These are phyloP conservation scores for Gopherus evgoodei DNA, from an alignment of 2,113 vertebrate species.

Conservation along the genomic window DNA sequence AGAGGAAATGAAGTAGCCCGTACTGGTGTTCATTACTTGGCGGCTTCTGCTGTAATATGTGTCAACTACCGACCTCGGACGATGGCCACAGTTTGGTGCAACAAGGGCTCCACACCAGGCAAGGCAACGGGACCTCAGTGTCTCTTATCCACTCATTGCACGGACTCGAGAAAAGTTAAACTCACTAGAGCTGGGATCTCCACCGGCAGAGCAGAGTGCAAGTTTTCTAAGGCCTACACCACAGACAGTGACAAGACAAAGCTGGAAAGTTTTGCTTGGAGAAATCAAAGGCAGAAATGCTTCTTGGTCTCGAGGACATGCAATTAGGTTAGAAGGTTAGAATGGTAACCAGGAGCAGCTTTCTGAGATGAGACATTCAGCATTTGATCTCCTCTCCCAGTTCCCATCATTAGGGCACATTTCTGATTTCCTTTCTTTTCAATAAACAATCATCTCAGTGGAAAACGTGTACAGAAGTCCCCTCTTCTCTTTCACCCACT, in stretches of 20 bases:
- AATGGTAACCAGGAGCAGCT: neutral
- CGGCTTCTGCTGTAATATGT: neutral
- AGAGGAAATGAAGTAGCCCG: neutral
- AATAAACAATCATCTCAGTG: neutral
- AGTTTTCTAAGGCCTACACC: neutral
- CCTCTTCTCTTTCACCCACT: neutral
- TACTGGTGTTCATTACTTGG: neutral
- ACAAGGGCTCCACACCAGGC: neutral
- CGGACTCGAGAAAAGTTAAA: neutral
- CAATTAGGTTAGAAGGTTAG: neutral
- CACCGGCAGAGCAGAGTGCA: neutral
- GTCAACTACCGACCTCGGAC: neutral
- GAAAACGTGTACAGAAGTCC: neutral
- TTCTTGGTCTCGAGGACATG: neutral
- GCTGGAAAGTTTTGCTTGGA: neutral
- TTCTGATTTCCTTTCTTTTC: no score
- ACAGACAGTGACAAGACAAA: neutral
- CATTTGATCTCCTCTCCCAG: neutral
- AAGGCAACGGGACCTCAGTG: neutral
- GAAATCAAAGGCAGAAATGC: neutral
- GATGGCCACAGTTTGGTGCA: neutral
- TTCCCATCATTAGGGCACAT: neutral
- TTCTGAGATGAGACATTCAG: neutral
- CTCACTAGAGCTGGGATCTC: neutral
- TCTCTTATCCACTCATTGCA: neutral